Base-by-base conservation (phyloP, 2,797 vertebrate species). In the Xiphorhynchus erythropygius region DNA sequence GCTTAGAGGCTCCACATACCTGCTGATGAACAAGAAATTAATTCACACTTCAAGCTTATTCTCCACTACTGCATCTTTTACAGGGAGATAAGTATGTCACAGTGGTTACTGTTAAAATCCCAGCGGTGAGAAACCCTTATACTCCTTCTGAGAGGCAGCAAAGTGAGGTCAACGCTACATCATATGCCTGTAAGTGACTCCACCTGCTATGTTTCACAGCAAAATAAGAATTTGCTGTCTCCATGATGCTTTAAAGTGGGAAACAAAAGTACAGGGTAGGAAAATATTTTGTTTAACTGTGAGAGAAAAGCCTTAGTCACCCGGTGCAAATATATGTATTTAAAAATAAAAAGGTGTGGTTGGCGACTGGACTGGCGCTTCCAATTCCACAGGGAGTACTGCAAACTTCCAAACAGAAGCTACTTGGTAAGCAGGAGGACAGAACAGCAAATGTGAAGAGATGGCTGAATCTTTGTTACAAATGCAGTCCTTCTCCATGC, bases 221-320 rank as follows among this genome's bases (percentile, higher is more conserved):
- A 84, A 91, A 95, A 83, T 12, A 57, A 60, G 52, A 60, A 81
- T 78, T 39, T 84, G 33, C 59, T 82, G 77, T 57, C 56, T 84
- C n/a, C 63, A 33, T 0, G 1, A 55, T 33, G 60, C 42, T 69
- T 69, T 59, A 55, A 83, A 93, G 80, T 53, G 23, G 63, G 67
- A 84, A 90, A 71, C 18, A 76, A 88, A 86, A 92, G 56, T 8
- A 82, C 14, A 70, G 49, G n/a, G 69, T 23, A 76, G 75, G 33
- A 71, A 89, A 93, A 76, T 42, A 52, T 16, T 91, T 69, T 41
- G 64, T 81, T 74, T 62, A 62, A 56, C n/a, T 39, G 49, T 55
- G 64, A 71, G 87, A 86, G 59, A 75, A 94, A 96, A 82, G 47
- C 56, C 53, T 95, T 78, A 93, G 57, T 84, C 83, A 93, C 53